These are phyloP conservation scores for Valencia hispanica DNA, from an alignment of 2,797 vertebrate genomes.

Conservation along the genomic window DNA sequence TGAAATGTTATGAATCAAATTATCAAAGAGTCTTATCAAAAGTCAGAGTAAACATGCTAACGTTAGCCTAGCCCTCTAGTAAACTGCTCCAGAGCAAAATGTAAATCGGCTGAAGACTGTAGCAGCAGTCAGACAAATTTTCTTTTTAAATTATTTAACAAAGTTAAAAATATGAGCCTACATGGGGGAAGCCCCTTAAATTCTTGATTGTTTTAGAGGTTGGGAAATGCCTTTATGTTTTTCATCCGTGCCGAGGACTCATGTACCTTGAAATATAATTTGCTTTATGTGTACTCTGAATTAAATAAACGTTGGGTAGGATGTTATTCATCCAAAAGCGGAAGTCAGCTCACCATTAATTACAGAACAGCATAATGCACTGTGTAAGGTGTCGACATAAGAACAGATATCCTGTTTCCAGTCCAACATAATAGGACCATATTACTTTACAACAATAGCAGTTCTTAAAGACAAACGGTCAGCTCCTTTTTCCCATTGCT, in stretches of 20 bases:
- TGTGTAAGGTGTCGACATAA: not conserved
- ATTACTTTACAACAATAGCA: constrained; percentile 9
- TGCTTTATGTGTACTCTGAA: not conserved
- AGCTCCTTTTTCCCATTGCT: constrained; percentile 1
- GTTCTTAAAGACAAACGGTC: constrained; percentile 3
- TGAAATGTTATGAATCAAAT: not conserved
- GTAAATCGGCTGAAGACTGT: not conserved
- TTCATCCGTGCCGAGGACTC: not conserved
- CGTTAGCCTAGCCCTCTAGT: not conserved
- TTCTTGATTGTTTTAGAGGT: not conserved
- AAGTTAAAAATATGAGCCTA: not conserved
- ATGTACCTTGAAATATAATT: not conserved
- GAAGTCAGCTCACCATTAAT: constrained; percentile 12
- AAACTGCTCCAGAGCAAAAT: not conserved
- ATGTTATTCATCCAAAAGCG: not conserved
- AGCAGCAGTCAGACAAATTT: not conserved
- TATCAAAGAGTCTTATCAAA: not conserved
- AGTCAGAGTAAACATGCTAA: not conserved
- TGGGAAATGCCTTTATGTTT: constrained; percentile 2
- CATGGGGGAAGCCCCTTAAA: not conserved
- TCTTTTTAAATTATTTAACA: not conserved
- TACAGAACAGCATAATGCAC: constrained; percentile 5
- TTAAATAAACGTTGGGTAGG: not conserved
- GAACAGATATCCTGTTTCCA: constrained; percentile 16
- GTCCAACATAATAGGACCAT: not conserved